These are phyloP conservation scores for Nipponia nippon DNA, from an alignment of 2,113 vertebrate genomes.

Conservation along the genomic window DNA sequence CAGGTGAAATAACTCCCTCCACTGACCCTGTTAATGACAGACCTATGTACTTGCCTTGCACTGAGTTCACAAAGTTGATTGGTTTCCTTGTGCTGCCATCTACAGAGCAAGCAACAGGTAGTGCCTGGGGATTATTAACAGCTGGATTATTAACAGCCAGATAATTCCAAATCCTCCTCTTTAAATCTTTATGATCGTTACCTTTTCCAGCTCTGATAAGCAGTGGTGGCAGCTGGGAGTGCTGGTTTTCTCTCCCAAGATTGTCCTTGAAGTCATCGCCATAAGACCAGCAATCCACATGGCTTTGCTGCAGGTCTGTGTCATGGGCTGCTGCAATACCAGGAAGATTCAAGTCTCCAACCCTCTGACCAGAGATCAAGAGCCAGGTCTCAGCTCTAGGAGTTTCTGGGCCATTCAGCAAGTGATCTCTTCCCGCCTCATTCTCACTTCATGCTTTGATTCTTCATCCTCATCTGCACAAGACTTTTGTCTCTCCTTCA, in stretches of 20 bases:
- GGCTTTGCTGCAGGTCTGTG: background rate
- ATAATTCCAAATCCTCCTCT: background rate
- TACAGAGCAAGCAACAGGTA: constrained; percentile 47
- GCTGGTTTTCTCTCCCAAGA: background rate
- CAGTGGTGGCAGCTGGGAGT: background rate
- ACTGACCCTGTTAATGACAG: background rate
- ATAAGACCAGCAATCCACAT: background rate
- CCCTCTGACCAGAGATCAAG: background rate
- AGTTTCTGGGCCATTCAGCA: background rate
- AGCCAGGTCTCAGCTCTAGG: background rate
- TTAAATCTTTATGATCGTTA: background rate
- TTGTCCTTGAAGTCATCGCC: background rate
- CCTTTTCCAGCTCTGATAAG: background rate
- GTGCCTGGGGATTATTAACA: background rate
- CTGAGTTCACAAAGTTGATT: background rate
- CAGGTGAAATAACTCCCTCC: background rate
- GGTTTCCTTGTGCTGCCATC: constrained; percentile 65
- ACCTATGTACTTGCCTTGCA: background rate
- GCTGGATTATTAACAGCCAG: background rate
- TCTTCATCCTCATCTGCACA: background rate
- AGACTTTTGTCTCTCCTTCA: background rate
- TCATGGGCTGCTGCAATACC: background rate
- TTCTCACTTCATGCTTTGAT: background rate
- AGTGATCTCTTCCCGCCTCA: background rate
- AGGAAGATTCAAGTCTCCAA: background rate